Conservation (phyloP, 2,797 vertebrate species). For the Acanthurus leucopareius region DNA sequence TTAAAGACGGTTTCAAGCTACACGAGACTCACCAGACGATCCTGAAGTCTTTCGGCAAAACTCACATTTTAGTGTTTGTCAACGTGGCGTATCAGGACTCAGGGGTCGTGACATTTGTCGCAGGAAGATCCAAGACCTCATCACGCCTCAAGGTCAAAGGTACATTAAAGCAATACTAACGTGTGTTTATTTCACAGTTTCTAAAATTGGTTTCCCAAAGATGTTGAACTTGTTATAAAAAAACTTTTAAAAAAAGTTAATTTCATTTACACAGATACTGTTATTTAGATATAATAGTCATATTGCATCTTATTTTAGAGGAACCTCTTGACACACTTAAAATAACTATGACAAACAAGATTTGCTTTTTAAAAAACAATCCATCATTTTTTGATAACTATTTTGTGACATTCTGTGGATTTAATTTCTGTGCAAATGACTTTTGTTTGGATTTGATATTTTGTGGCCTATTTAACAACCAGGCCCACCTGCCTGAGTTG, state of each 20-base stretch:
- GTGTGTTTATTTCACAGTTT: not conserved
- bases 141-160: conserved; percentile 95
- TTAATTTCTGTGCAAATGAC: not conserved
- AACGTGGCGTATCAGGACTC: conserved; percentile 91
- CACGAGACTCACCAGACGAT: conserved; percentile 86
- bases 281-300: too few relatives aligned
- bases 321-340: too few relatives aligned
- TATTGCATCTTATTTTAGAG: too few relatives aligned
- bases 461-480: too few relatives aligned
- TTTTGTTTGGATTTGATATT: too few relatives aligned
- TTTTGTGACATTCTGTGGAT: not conserved
- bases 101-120: conserved; percentile 90
- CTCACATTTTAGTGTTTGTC: conserved; percentile 94
- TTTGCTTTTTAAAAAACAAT: too few relatives aligned
- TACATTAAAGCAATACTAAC: conserved; percentile 50
- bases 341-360: too few relatives aligned
- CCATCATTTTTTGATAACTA: not conserved
- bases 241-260: too few relatives aligned
- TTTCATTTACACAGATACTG: too few relatives aligned
- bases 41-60: conserved; percentile 93
- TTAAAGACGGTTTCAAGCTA: conserved; percentile 89
- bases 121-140: conserved; percentile 90
- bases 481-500: too few relatives aligned
- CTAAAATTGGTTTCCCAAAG: not conserved
- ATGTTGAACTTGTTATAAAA: not conserved